These are phyloP conservation scores for Bemisia tabaci DNA, from an alignment of 1,140 invertebrate genomes.

Conservation along the genomic window DNA sequence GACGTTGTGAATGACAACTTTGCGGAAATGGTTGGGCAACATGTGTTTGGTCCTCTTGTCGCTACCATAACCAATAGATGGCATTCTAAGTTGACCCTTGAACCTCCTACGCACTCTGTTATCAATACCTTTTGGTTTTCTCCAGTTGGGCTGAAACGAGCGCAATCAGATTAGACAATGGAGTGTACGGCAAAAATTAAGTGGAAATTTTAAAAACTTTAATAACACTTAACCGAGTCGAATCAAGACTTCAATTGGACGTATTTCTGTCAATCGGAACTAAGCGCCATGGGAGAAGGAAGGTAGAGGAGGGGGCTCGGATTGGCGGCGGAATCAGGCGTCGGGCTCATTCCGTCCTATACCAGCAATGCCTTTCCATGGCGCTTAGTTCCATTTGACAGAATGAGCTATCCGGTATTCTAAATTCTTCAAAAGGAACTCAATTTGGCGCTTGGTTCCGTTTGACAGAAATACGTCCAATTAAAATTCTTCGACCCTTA, in stretches of 20 bases:
- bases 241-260: no score
- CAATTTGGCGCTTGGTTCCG: no score
- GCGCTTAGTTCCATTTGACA: no score
- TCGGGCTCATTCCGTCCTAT: no score
- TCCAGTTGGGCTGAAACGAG: conserved; percentile 51
- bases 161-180: conserved; percentile 15
- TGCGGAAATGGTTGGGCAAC: conserved; percentile 93
- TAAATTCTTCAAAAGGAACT: no score
- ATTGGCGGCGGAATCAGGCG: no score
- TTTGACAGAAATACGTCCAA: no score
- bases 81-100: conserved; percentile 98
- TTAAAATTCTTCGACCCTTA: not conserved
- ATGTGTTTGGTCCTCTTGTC: conserved; percentile 88
- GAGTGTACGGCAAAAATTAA: not conserved
- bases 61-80: conserved; percentile 97
- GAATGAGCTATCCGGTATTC: no score
- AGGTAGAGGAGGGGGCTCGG: no score
- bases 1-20: conserved; percentile 76
- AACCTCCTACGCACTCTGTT: conserved; percentile 96
- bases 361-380: no score
- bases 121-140: conserved; percentile 97
- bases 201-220: not conserved
- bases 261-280: no score
- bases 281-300: no score
- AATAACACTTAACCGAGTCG: not conserved